A percentile compares a stretch with the other conserved stretches of the same genome.
Conservation (phyloP, 2,113 vertebrate species). For the Taxidea taxus region DNA sequence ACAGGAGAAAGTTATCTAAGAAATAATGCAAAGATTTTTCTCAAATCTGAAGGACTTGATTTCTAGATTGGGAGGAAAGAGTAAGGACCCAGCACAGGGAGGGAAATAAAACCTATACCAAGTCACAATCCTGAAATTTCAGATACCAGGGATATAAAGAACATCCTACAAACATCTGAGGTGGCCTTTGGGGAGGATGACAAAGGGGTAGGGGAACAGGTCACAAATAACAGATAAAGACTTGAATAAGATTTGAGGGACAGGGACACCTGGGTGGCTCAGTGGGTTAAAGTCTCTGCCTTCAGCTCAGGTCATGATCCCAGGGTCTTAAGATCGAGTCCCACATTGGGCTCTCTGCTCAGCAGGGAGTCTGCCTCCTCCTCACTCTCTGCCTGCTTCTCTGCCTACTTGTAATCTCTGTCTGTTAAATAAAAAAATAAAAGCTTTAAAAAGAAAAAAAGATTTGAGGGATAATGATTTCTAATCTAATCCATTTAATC, state of each 20-base stretch:
- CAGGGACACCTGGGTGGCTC: too few relatives aligned
- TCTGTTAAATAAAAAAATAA: too few relatives aligned
- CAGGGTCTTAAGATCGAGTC: too few relatives aligned
- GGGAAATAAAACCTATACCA: neutral
- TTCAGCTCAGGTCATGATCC: too few relatives aligned
- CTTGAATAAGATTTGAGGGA: neutral
- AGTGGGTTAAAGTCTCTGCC: too few relatives aligned
- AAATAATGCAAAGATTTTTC: neutral
- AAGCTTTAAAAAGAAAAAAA: too few relatives aligned
- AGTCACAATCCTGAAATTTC: neutral
- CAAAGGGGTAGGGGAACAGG: neutral
- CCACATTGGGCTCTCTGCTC: too few relatives aligned
- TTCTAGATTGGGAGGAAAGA: neutral
- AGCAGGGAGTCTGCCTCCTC: too few relatives aligned
- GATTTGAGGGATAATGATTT: slow-evolving; percentile 13
- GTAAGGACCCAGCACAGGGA: neutral
- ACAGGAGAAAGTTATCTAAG: neutral
- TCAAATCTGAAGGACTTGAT: neutral
- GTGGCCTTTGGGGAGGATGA: neutral
- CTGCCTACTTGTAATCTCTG: too few relatives aligned
- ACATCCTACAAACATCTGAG: neutral
- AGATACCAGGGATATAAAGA: neutral
- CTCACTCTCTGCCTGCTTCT: too few relatives aligned
- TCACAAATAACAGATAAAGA: neutral
- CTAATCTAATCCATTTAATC: neutral